Evolutionary conservation across 2,113 vertebrate genomes (phyloP).

Genomic region (Numenius arquata): DNA sequence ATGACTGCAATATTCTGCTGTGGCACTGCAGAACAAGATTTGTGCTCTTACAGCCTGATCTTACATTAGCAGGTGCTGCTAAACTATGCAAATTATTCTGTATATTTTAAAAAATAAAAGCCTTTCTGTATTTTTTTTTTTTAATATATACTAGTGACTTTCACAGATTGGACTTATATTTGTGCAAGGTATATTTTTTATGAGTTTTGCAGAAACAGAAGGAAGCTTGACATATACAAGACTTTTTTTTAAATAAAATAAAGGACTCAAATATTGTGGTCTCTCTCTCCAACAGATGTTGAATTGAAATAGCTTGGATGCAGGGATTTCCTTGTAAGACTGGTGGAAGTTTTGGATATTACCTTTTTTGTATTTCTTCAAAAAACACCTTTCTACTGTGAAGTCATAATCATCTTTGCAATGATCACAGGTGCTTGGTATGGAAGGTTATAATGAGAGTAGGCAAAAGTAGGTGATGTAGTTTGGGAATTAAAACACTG

Average conservation of each 20-base stretch:
- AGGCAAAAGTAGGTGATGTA: not conserved
- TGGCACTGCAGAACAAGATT: not conserved
- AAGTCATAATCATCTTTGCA: not conserved
- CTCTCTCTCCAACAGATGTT: not conserved
- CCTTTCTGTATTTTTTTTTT: not conserved
- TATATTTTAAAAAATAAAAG: not conserved
- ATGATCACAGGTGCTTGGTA: not conserved
- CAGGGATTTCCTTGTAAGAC: not conserved
- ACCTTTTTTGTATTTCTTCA: not conserved
- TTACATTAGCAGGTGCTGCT: not conserved
- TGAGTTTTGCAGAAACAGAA: not conserved
- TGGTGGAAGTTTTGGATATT: not conserved
- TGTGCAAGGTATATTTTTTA: not conserved
- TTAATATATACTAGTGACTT: not conserved
- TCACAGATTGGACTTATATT: not conserved
- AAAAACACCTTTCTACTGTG: not conserved
- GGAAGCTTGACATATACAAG: not conserved
- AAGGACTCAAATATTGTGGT: not conserved
- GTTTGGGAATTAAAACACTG: not conserved
- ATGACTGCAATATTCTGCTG: not conserved
- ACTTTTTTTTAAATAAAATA: not conserved
- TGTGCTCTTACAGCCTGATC: not conserved
- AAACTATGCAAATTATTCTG: not conserved
- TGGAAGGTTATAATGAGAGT: not conserved
- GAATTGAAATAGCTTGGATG: not conserved